Base-by-base conservation (phyloP, 2,888 invertebrate species). In the Drosophila bunnanda region DNA sequence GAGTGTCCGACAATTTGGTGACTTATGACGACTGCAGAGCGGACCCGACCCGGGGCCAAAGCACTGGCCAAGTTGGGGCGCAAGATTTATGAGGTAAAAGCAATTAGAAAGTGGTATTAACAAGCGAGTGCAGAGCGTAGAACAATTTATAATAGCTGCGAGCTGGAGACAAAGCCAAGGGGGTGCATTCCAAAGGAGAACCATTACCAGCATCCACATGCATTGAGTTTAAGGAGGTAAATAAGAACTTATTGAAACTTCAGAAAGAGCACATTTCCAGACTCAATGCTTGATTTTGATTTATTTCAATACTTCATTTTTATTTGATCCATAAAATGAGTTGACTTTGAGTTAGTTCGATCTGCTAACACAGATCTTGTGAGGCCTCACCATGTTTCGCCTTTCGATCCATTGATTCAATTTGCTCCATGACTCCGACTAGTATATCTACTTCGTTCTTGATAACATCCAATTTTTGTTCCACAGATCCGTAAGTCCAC, bases 371-470 rank as follows among this genome's bases (percentile, higher is more conserved):
- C 12, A 67, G n/a, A 6, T 67, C 67, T 7, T 36, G 22, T 4
- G 50, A 9, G 4, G 4, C 25, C n/a, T 34, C 66, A 4, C 12
- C 25, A 0, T 12, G 34, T 9, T 67, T 66, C 0, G 17, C 30
- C 2, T 25, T 28, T 0, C 13, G 4, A 0, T 52, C 44, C 4
- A 25, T 43, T 9, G 17, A 43, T 17, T 77, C 75, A 9, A 69
- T 55, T 22, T 73, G 77, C 22, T 83, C 79, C 4, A 90, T 57
- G 4, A 92, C 80, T 10, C 80, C 80, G 36, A 80, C 77, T 43
- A 92, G 52, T 13, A 91, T 57, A 64, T 92, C 88, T 10, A 92
- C 71, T 78, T 92, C 92, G 4, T 69, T 73, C 61, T 90, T 92
- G 20, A 92, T 92, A 25, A 86, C 89, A 69, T 92, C 91, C 62